phyloP scores from a whole-genome alignment of 2,797 vertebrate genomes.

The Smutsia gigantea region DNA sequence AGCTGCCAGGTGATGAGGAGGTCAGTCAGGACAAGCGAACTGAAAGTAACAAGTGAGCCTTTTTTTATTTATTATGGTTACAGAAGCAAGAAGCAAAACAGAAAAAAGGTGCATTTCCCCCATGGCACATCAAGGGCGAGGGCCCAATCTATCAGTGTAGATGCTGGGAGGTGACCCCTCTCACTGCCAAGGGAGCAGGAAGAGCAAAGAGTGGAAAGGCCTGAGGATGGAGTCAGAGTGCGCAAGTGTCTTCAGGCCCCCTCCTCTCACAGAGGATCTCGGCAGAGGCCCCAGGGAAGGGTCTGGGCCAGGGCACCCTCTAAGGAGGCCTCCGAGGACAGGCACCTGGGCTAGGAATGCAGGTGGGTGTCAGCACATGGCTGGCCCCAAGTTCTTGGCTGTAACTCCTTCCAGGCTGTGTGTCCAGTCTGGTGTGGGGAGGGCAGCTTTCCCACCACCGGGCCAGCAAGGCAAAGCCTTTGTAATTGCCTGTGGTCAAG shows the following conservation, averaged over 20 bases:
- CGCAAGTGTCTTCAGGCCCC: background rate
- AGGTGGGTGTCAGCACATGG: accelerated
- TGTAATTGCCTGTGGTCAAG: background rate
- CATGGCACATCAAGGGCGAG: background rate
- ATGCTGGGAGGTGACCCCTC: accelerated
- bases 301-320: too few species aligned
- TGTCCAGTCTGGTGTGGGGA: background rate
- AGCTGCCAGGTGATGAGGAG: background rate
- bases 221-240: background rate
- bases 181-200: accelerated
- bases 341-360: accelerated
- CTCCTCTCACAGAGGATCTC: background rate
- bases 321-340: accelerated
- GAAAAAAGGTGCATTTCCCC: background rate
- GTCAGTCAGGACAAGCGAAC: background rate
- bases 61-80: background rate
- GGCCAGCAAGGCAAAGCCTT: background rate
- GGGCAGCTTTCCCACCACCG: accelerated
- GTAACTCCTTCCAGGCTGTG: accelerated
- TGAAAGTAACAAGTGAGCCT: background rate
- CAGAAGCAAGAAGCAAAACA: background rate
- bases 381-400: too few species aligned
- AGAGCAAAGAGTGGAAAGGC: background rate
- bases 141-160: background rate
- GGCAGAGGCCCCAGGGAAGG: background rate